Evolutionary conservation across 2,113 vertebrate genomes (phyloP), one percentile per base, ranked within the genome.

Genomic region (Dolichallabes microphthalmus): DNA sequence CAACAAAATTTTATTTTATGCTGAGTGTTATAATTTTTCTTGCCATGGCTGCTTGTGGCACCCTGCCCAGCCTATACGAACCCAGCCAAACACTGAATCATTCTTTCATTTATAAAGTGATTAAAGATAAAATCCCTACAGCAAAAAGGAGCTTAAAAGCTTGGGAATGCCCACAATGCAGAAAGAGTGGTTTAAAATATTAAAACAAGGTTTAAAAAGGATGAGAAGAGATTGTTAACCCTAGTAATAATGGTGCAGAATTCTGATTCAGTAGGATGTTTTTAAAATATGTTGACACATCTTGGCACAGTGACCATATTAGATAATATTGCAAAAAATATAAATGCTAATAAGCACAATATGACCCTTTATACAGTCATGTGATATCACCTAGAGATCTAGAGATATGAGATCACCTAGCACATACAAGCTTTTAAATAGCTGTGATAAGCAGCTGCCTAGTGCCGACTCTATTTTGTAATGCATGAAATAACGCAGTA

Each of bases 81-180:
- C 71, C 73, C 52, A 39, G 82, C 50, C 82, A 74, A 86, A 81
- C 35, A 82, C 78, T 73, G 79, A 79, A 85, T 79, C 57, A 63
- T 85, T 86, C 25, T 79, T 85, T 74, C 82, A 52, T 82, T 68
- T 61, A 27, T 79, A n/a, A 15, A 77, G 9, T 82, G 64, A 82
- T 78, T 85, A 80, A 81, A 80, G 22, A 22, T 25, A 55, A 77
- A 63, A 61, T 30, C 27, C 50, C 17, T 52, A 52, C 19, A 55
- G 45, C 27, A 84, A 64, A 14, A 84, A 77, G 58, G 6, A 77
- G 27, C 39, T 77, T 76, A 32, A 57, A 27, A 66, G 74, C 1
- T 75, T 27, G 52, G 74, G 50, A 64, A 55, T 78, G 61, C 22
- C 61, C 4, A 20, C 13, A 45, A 25, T 83, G 68, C 82, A 60